Base-by-base conservation (phyloP, 2,113 vertebrate genomes). In the Protobothrops mucrosquamatus region DNA sequence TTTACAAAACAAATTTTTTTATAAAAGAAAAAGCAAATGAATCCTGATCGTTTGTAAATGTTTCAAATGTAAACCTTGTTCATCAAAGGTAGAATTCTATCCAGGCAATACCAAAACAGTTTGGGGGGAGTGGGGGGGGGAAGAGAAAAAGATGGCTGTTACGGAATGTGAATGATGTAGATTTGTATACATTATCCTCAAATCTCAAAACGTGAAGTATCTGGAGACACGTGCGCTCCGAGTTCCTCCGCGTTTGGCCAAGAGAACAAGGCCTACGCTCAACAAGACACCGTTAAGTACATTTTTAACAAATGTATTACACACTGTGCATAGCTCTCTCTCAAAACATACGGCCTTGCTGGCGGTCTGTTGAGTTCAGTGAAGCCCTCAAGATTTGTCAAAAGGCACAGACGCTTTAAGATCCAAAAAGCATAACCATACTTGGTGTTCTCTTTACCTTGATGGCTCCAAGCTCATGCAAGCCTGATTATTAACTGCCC, bases 361-460 rank as follows among this genome's bases (percentile, higher is more conserved):
- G 74, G 56, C 48, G 61, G 14, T 18, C 24, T 1, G 6, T 20
- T 14, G 29, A 24, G 23, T 29, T 93, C n/a, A 61, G 8, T 6
- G 34, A 43, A n/a, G 34, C 51, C 64, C 92, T 85, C 52, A 85
- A 90, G 23, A 61, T 86, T 46, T 54, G 56, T 86, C 88, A 61
- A 87, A 87, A 54, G n/a, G 1, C 43, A 64, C 14, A 7, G 54
- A 48, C 1, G 55, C 29, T 56, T 86, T 85, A 26, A 10, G 56
- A n/a, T 61, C 52, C 52, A 24, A 86, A 54, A 48, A 64, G 89
- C 89, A 93, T 87, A 90, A 90, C 92, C 92, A 86, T 93, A 93
- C 92, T 93, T 93, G 92, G 92, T 85, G 57, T 39, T 43, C 91
- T 92, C 52, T 74, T 51, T 89, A 92, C 91, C 87, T 92, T 89